Evolutionary conservation across 2,797 vertebrate species (phyloP), one percentile per base, ranked within the genome.

Genomic region (Melanotaenia nigrans): DNA sequence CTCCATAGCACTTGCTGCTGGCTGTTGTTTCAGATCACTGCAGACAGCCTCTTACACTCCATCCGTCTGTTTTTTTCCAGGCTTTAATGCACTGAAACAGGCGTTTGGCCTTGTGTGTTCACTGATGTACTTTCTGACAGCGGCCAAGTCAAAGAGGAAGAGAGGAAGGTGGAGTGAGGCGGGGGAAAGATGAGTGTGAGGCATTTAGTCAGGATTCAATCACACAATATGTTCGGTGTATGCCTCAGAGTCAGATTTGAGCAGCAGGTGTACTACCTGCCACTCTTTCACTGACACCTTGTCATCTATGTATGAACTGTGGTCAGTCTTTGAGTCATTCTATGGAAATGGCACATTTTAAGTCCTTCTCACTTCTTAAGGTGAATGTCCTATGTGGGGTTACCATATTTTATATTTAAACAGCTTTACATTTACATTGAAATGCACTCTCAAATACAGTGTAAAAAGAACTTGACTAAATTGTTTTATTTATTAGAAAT

Each of bases 221-320:
- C 42, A 79, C 51, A 80, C 18, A 42, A n/a, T 65, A 55, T 76
- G 30, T 5, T 11, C 7, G 20, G 24, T 42, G 5, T 51, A 54
- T 56, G 33, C 45, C 70, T 61, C 25, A 22, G 24, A 57, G 56
- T 77, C 61, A 57, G 4, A 80, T 54, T 61, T 10, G 61, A 73
- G 73, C 79, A 78, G 78, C 65, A 77, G 62, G 83, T 84, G 61
- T 22, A 4, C 68, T 58, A 61, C 75, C 53, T 58, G 57, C 53
- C 49, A 24, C 38, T 74, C 38, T 49, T 49, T 11, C n/a, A 22
- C 47, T 84, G 80, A 83, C 60, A 59, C 67, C 60, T 68, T 86
- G 76, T 88, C 64, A 75, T 78, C 78, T 65, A 51, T 62, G 63
- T 61, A 54, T 81, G 79, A 83, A 78, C 87, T 75, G 58, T 58